Evolutionary conservation across 1,140 invertebrate genomes (phyloP).

Genomic region (Panonychus citri): DNA sequence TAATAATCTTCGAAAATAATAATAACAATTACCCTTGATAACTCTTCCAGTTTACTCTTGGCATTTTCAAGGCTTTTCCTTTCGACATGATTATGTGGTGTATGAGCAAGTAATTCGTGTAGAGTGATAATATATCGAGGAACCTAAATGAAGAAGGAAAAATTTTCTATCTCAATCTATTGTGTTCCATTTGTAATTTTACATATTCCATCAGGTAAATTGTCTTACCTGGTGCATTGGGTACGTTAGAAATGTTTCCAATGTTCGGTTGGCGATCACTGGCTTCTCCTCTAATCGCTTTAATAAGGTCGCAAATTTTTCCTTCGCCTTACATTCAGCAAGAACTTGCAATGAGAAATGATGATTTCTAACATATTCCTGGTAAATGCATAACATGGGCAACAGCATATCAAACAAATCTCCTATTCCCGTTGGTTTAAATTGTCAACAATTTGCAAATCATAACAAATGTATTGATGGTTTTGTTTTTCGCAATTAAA

Average conservation of each 20-base stretch:
- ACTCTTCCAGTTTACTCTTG: slow-evolving; percentile 60
- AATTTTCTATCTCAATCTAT: background rate
- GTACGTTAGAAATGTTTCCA: slow-evolving; percentile 76
- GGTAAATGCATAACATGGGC: slow-evolving; percentile 79
- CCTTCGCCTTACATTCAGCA: slow-evolving; percentile 69
- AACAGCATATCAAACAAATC: slow-evolving; percentile 81
- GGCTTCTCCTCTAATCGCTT: slow-evolving; percentile 61
- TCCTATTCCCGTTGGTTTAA: slow-evolving; percentile 29
- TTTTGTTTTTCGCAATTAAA: background rate
- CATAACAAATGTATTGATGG: background rate
- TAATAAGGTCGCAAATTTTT: slow-evolving; percentile 53
- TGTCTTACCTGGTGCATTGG: slow-evolving; percentile 71
- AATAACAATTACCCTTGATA: slow-evolving; percentile 46
- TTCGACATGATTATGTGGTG: slow-evolving; percentile 83
- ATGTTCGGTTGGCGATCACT: slow-evolving; percentile 51
- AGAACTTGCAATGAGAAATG: slow-evolving; percentile 77
- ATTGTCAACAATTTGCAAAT: background rate
- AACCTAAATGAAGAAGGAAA: slow-evolving; percentile 32
- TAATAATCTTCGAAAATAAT: background rate
- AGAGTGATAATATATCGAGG: slow-evolving; percentile 76
- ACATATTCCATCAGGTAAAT: background rate
- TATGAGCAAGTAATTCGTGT: slow-evolving; percentile 71
- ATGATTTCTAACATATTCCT: slow-evolving; percentile 80
- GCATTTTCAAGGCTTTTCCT: slow-evolving; percentile 66
- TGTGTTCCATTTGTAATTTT: background rate